phyloP scores from a whole-genome alignment of 2,113 vertebrate genomes.

The Rattus rattus region DNA sequence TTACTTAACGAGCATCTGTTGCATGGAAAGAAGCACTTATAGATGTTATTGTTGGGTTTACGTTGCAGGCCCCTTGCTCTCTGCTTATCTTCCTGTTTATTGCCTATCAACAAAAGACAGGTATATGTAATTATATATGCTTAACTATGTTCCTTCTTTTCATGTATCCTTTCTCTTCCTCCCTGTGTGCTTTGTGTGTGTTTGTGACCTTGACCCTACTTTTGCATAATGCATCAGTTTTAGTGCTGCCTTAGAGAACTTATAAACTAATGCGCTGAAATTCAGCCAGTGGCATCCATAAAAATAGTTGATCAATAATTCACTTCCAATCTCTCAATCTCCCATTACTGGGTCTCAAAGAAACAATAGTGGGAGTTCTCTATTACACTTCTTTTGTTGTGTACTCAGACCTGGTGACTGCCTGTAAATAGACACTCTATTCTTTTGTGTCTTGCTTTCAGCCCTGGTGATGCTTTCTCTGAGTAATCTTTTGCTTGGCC shows the following conservation, averaged over 20 bases:
- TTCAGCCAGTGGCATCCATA: background rate
- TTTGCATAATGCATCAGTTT: background rate
- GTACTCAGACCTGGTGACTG: background rate
- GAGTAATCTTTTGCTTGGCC: conserved; percentile 77
- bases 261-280: background rate
- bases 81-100: background rate
- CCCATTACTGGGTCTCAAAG: background rate
- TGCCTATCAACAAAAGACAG: background rate
- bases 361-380: conserved; percentile 37
- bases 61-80: background rate
- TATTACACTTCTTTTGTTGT: background rate
- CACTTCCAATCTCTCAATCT: background rate
- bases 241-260: background rate
- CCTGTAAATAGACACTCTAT: conserved; percentile 57
- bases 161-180: background rate
- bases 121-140: background rate
- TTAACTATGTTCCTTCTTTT: background rate
- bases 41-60: background rate
- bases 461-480: conserved; percentile 73
- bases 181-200: background rate
- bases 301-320: conserved; percentile 45
- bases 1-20: background rate
- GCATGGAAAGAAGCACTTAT: background rate
- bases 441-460: conserved; percentile 43
- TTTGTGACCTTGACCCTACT: background rate